Base-by-base conservation (phyloP, 2,113 vertebrate species). In the Leptosomus discolor region DNA sequence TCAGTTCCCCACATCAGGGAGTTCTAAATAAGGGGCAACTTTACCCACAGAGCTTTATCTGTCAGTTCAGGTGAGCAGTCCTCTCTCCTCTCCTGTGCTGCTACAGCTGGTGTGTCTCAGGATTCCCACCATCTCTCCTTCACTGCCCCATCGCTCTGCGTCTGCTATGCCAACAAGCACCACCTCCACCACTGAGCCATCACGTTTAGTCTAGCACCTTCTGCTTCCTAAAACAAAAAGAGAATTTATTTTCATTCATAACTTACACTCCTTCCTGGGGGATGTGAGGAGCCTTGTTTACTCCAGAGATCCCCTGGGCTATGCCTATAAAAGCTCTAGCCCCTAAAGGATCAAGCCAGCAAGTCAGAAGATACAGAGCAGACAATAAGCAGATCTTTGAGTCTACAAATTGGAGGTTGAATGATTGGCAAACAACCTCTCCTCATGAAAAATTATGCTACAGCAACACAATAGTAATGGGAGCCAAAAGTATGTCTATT, bases 401-500 rank as follows among this genome's bases (percentile, higher is more conserved):
- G 70, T 80, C 85, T 96, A 93, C 75, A 93, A 94, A 93, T 74
- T 79, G 85, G 81, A 88, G 75, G 78, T 24, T 80, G 92, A 96
- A 80, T 69, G 78, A 96, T 18, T 90, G 92, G 92, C 92, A 96
- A 96, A 96, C 88, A 92, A 95, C 70, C 37, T 88, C 88, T 92
- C 71, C 63, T 69, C 78, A 92, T 80, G 88, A 95, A 97, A 95
- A 97, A 94, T 86, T 93, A 96, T 93, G 88, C 85, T 96, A 96
- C 85, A 96, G 97, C 85, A 97, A 97, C 93, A 96, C 90, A 97
- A 93, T 79, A 95, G 92, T 79, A 90, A 92, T 46, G 75, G 46
- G 78, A 97, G 96, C 96, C 96, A 97, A 96, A 94, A 97, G 90
- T 92, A 96, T 96, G 96, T 96, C 96, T 97, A 96, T 95, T 97